These are phyloP conservation scores for Micropterix aruncella DNA, from an alignment of 2,888 invertebrate species.

Conservation along the genomic window DNA sequence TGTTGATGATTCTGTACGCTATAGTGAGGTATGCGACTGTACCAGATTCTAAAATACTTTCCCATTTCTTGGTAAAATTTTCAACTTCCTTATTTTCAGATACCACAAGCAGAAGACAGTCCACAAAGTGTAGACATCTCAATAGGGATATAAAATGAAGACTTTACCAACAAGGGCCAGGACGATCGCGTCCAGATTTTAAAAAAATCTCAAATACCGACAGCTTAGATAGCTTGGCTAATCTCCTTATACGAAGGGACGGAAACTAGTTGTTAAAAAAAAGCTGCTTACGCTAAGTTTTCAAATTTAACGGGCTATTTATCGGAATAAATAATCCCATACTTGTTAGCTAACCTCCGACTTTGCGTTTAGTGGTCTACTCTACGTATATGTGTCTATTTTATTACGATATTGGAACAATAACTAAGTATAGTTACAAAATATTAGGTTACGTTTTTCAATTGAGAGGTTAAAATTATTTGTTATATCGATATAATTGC, in stretches of 20 bases:
- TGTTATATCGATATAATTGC: neutral
- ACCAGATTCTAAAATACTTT: too few species aligned
- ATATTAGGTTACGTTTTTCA: neutral
- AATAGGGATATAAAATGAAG: neutral
- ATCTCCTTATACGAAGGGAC: neutral
- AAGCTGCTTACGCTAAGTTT: neutral
- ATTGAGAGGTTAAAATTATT: neutral
- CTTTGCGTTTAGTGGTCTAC: too few species aligned
- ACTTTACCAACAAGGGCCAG: neutral
- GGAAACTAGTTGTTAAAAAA: neutral
- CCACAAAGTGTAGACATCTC: slow-evolving; percentile 10
- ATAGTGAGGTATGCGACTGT: slow-evolving; percentile 10
- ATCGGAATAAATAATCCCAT: too few species aligned
- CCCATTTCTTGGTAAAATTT: neutral
- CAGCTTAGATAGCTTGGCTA: neutral
- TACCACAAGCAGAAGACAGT: slow-evolving; percentile 9
- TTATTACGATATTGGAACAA: neutral
- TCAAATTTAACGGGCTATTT: too few species aligned
- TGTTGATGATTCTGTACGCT: slow-evolving; percentile 9
- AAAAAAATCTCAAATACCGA: neutral
- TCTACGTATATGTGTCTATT: neutral
- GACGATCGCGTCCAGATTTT: neutral
- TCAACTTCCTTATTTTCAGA: slow-evolving; percentile 5
- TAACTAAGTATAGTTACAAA: neutral
- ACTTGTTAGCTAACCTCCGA: too few species aligned